Conservation (phyloP, 2,113 vertebrate species). For the Cavia porcellus region DNA sequence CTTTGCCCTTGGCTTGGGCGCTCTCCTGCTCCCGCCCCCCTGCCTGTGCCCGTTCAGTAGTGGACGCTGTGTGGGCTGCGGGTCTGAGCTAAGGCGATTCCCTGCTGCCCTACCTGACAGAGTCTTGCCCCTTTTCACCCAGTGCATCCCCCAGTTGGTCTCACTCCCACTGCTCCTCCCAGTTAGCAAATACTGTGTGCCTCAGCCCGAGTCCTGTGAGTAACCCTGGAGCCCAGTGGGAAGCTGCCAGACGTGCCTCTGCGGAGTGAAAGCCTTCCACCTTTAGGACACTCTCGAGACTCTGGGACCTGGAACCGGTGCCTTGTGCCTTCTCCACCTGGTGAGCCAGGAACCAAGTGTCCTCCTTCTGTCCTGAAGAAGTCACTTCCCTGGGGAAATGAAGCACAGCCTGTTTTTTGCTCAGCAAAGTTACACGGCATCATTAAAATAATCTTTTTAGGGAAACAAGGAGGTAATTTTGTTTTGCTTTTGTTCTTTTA, state of each 20-base stretch:
- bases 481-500: slow-evolving; percentile 14
- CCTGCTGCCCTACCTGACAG: background rate
- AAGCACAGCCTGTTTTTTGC: background rate
- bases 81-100: background rate
- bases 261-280: too few species aligned
- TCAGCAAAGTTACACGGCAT: slow-evolving; percentile 6
- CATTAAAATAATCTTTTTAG: slow-evolving; percentile 18
- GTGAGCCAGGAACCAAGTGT: background rate
- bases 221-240: background rate
- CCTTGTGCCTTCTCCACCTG: slow-evolving; percentile 61
- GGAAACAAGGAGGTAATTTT: background rate
- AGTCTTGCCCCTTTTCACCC: background rate
- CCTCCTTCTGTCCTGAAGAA: slow-evolving; percentile 67
- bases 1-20: background rate
- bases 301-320: background rate
- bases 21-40: background rate
- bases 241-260: accelerated
- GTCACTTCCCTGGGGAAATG: background rate
- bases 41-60: background rate
- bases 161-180: background rate
- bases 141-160: background rate
- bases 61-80: background rate
- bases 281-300: background rate
- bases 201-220: accelerated
- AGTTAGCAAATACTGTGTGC: background rate